Evolutionary conservation across 2,797 vertebrate genomes (phyloP).

Genomic region (Sylvilagus floridanus): DNA sequence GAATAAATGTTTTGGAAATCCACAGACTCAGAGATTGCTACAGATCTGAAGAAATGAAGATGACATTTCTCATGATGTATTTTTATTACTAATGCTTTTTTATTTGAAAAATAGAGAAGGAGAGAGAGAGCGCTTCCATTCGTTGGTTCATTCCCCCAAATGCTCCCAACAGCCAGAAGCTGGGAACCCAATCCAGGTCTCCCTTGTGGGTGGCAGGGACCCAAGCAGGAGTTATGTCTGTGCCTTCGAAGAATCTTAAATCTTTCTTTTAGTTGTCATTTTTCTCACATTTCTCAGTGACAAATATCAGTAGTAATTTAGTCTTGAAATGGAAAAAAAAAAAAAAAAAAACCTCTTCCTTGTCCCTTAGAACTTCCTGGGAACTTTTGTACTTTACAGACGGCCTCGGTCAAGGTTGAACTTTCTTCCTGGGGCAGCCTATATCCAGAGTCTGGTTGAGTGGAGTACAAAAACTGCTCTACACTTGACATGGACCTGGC

Average conservation of each 20-base stretch:
- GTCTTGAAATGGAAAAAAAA: not conserved
- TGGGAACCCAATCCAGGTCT: too few species aligned
- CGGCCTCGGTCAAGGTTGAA: not conserved
- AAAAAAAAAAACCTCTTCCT: not conserved
- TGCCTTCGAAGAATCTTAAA: not conserved
- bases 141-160: too few species aligned
- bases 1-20: not conserved
- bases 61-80: not conserved
- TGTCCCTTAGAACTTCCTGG: not conserved
- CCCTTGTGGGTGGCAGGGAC: too few species aligned
- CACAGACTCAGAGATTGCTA: not conserved
- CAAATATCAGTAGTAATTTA: not conserved
- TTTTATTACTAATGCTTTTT: not conserved
- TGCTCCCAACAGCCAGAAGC: too few species aligned
- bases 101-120: not conserved
- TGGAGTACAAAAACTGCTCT: not conserved
- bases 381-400: not conserved
- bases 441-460: not conserved
- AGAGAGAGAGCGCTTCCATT: too few species aligned
- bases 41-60: not conserved
- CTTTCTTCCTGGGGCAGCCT: not conserved
- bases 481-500: not conserved
- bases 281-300: not conserved
- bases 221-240: too few species aligned
- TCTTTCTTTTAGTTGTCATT: not conserved